Percentiles rank a stretch among this genome's conserved stretches.
Evolutionary conservation across 1,140 invertebrate genomes (phyloP).

Genomic region (Apis florea): DNA sequence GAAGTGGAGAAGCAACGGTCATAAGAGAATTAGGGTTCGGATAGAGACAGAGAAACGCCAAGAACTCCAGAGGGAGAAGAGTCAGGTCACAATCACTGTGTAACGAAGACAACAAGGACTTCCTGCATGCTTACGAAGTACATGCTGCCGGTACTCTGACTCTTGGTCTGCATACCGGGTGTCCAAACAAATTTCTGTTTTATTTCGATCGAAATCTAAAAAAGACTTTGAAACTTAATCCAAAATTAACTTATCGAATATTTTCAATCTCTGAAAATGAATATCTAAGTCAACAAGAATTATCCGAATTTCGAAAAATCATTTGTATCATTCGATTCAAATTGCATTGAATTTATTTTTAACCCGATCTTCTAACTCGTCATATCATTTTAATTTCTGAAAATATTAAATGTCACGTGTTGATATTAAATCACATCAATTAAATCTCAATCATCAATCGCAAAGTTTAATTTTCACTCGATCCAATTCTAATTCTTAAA

Average conservation of each 20-base stretch:
- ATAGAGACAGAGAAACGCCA: constrained; percentile 42
- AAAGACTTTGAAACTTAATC: background rate
- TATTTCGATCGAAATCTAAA: background rate
- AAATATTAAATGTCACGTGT: too few species aligned
- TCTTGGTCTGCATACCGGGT: constrained; percentile 19
- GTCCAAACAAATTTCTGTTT: background rate
- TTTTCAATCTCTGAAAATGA: too few species aligned
- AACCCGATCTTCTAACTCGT: too few species aligned
- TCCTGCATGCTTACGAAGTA: constrained; percentile 68
- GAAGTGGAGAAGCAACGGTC: background rate
- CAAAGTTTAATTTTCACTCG: too few species aligned
- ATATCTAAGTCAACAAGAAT: too few species aligned
- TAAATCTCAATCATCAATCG: too few species aligned
- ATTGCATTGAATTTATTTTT: too few species aligned
- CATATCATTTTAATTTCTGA: too few species aligned
- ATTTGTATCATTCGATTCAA: too few species aligned
- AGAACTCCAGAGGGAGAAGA: constrained; percentile 53
- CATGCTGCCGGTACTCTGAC: constrained; percentile 36
- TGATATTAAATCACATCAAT: too few species aligned
- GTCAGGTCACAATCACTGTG: constrained; percentile 59
- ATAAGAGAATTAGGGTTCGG: constrained; percentile 9
- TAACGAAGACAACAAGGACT: constrained; percentile 73
- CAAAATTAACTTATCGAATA: background rate
- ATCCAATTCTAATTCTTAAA: too few species aligned
- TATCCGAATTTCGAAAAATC: too few species aligned